Conservation (phyloP, 2,113 vertebrate genomes). For the Polypterus bichir region DNA sequence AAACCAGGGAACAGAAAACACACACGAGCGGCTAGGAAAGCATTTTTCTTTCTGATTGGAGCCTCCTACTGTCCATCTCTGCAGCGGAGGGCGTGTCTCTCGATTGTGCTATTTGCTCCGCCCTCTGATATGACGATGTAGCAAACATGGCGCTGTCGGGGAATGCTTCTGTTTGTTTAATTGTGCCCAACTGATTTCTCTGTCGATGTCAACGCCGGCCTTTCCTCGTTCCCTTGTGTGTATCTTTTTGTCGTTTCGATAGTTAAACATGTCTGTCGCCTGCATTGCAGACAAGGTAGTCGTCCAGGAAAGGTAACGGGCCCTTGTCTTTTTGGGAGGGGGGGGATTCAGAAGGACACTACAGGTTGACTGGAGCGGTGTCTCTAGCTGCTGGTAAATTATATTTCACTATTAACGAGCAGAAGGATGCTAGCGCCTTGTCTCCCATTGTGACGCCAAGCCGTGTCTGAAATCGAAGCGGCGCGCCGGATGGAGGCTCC, state of each 20-base stretch:
- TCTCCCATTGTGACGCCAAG: no score
- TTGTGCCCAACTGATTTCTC: conserved; percentile 26
- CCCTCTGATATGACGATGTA: conserved; percentile 28
- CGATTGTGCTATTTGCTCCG: neutral
- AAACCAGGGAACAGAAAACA: no score
- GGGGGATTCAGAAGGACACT: no score
- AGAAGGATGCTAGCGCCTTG: no score
- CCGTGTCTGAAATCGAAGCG: no score
- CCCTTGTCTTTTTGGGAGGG: conserved; percentile 20
- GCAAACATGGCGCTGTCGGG: conserved; percentile 51
- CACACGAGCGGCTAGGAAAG: no score
- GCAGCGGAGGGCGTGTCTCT: no score
- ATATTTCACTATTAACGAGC: no score
- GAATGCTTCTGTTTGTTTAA: conserved; percentile 31
- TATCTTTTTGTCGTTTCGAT: neutral
- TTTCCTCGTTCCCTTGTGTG: neutral
- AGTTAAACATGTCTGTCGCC: conserved; percentile 7
- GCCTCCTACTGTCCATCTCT: no score
- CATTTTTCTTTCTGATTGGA: no score
- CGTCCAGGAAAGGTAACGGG: conserved; percentile 19
- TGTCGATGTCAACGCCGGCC: conserved; percentile 2
- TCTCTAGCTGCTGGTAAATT: no score
- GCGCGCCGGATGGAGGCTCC: conserved; percentile 31
- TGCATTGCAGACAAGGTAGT: conserved; percentile 19
- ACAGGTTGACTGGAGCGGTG: no score